Conservation (phyloP, 2,888 invertebrate species). For the Orthonychiurus folsomi region DNA sequence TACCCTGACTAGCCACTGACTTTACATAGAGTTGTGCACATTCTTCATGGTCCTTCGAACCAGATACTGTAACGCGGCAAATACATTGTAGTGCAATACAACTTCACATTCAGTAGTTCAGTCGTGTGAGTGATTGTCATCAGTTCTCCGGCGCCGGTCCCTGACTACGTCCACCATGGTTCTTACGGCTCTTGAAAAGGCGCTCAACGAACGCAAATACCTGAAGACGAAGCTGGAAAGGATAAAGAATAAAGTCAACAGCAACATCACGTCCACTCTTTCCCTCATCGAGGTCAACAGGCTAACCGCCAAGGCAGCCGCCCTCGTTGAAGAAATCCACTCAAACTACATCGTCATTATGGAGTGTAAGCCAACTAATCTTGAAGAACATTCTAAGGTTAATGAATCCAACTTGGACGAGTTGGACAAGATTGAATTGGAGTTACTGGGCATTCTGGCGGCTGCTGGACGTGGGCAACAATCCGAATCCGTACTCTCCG, state of each 20-base stretch:
- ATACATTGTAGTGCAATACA: not conserved
- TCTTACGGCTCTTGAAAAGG: not conserved
- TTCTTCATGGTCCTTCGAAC: slow-evolving; percentile 11
- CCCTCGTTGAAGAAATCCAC: not conserved
- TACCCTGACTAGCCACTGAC: too few relatives aligned
- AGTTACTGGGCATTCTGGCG: too few relatives aligned
- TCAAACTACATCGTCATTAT: not conserved
- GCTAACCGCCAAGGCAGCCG: not conserved
- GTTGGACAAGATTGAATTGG: too few relatives aligned
- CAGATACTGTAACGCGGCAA: not conserved
- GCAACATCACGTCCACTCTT: not conserved
- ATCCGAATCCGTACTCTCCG: too few relatives aligned
- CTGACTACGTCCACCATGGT: not conserved
- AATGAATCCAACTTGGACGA: too few relatives aligned
- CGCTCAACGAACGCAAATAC: not conserved
- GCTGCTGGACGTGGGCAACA: too few relatives aligned
- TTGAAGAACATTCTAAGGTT: not conserved
- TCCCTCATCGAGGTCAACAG: not conserved
- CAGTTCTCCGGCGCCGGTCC: not conserved
- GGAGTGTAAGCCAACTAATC: not conserved
- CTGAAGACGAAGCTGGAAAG: not conserved
- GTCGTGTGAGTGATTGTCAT: not conserved
- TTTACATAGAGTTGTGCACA: too few relatives aligned
- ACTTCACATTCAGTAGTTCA: too few relatives aligned
- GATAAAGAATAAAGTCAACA: not conserved